These are phyloP conservation scores for Salminus brasiliensis DNA, from an alignment of 2,113 vertebrate species.

Conservation along the genomic window DNA sequence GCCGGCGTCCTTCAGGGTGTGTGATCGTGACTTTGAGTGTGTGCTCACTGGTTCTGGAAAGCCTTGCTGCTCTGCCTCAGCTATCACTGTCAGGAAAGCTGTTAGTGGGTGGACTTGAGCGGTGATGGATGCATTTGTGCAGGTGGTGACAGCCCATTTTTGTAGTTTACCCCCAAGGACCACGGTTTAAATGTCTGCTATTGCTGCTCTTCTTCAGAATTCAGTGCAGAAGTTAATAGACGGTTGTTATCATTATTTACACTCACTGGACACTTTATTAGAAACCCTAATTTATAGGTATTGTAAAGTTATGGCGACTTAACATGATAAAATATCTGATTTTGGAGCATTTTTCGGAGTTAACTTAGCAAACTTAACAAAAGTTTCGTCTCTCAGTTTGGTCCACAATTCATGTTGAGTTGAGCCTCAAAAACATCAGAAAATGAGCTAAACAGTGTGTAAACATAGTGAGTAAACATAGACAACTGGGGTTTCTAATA, in stretches of 20 bases:
- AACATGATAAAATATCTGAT: no score
- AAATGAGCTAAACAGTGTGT: no score
- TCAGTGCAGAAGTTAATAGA: not conserved
- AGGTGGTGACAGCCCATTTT: not conserved
- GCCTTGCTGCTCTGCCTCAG: not conserved
- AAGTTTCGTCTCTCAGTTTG: no score
- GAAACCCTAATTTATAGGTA: no score
- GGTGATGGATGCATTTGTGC: conserved; percentile 14
- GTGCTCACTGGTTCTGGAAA: conserved; percentile 56
- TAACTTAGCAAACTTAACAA: no score
- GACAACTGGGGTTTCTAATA: no score
- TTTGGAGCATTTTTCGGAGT: no score
- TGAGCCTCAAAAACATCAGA: no score
- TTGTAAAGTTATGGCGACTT: no score
- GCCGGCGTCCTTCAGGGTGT: conserved; percentile 75
- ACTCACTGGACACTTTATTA: not conserved
- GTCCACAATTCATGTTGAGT: no score
- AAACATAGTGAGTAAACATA: no score
- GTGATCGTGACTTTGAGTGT: conserved; percentile 72
- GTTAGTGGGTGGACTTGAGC: not conserved
- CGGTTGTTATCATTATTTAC: not conserved
- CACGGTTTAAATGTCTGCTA: not conserved
- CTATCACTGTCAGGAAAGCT: conserved; percentile 1
- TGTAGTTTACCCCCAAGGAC: not conserved
- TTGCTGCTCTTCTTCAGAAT: not conserved